phyloP scores from a whole-genome alignment of 2,113 vertebrate species.

The Salvelinus fontinalis region DNA sequence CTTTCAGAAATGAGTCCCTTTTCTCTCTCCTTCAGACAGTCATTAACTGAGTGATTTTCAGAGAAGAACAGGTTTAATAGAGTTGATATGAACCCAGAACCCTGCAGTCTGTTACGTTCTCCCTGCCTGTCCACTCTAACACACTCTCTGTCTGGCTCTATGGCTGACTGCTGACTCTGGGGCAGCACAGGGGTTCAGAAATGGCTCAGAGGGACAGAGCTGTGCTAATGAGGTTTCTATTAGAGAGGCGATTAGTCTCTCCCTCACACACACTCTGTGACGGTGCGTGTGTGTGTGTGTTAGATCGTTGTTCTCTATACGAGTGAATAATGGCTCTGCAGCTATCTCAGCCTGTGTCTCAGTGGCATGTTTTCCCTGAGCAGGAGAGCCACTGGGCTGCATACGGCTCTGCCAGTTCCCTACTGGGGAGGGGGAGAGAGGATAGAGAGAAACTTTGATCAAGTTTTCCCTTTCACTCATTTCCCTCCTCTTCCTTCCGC shows the following conservation, averaged over 20 bases:
- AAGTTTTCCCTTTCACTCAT: not conserved
- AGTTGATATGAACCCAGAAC: constrained; percentile 23
- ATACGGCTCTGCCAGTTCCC: not conserved
- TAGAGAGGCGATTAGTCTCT: constrained; percentile 17
- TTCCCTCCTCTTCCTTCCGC: not conserved
- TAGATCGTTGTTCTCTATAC: constrained; percentile 4
- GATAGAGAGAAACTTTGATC: not conserved
- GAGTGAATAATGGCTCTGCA: not conserved
- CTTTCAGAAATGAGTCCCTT: too few relatives aligned
- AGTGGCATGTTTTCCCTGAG: too few relatives aligned
- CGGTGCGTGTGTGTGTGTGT: not conserved
- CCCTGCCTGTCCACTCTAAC: not conserved
- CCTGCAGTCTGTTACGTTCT: not conserved
- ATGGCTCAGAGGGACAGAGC: not conserved
- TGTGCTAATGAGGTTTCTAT: constrained; percentile 40
- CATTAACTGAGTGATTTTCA: not conserved
- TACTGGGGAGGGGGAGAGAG: not conserved
- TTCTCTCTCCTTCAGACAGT: not conserved
- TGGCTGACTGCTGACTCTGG: constrained; percentile 9
- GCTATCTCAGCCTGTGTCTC: not conserved
- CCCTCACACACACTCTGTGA: not conserved
- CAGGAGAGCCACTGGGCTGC: not conserved
- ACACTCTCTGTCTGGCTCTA: constrained; percentile 3
- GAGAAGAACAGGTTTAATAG: constrained; percentile 18
- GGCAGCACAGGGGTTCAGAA: not conserved